Percentiles rank a stretch among this genome's conserved stretches.
phyloP scores from a whole-genome alignment of 2,888 invertebrate genomes.

The Apotomis capreana region DNA sequence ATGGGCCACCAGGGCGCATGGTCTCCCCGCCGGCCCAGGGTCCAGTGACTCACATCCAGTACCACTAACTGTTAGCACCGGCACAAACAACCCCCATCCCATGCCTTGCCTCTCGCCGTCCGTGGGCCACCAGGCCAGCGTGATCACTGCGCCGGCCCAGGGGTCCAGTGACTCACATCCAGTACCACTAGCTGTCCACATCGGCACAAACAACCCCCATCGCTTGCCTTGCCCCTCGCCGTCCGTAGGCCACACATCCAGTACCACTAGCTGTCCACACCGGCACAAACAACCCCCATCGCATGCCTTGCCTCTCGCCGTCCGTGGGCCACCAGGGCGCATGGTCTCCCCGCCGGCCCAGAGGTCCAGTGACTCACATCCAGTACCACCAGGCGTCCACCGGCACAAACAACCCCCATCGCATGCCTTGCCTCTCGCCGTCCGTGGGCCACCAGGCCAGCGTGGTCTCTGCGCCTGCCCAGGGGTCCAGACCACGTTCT shows the following conservation, averaged over 20 bases:
- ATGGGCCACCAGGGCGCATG: neutral
- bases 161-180: neutral
- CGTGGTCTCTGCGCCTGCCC: constrained; percentile 49
- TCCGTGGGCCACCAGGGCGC: neutral
- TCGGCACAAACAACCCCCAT: too few relatives aligned
- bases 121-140: too few relatives aligned
- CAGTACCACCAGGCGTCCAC: constrained; percentile 27
- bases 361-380: neutral
- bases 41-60: neutral
- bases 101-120: too few relatives aligned
- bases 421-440: constrained; percentile 2
- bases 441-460: constrained; percentile 53
- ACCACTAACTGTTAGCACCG: too few relatives aligned
- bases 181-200: neutral
- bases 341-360: too few relatives aligned
- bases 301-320: neutral
- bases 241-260: too few relatives aligned
- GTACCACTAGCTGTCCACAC: neutral
- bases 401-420: constrained; percentile 33
- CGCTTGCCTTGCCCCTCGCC: too few relatives aligned
- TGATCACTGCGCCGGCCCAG: too few relatives aligned
- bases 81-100: too few relatives aligned
- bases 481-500: constrained; percentile 49
- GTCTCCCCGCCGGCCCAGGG: too few relatives aligned
- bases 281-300: neutral